Conservation (phyloP, 2,113 vertebrate species). For the Phainopepla nitens region DNA sequence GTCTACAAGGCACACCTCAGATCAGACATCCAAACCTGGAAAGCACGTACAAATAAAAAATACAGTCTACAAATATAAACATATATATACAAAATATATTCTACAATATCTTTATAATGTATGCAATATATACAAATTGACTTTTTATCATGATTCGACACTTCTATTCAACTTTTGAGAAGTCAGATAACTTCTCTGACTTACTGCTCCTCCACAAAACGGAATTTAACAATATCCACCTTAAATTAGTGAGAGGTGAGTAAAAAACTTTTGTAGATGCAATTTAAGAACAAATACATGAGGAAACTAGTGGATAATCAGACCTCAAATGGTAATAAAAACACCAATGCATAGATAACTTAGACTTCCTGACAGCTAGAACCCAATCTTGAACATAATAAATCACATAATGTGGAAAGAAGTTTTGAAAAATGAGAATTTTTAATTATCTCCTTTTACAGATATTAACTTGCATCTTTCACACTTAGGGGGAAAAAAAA, state of each 20-base stretch:
- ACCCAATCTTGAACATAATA: background rate
- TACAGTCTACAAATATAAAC: background rate
- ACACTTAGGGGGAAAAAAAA: background rate
- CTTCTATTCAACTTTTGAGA: background rate
- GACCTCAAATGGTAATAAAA: background rate
- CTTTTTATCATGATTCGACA: background rate
- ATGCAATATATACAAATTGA: too few relatives aligned
- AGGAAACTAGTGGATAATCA: background rate
- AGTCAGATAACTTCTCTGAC: background rate
- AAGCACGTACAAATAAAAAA: background rate
- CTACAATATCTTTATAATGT: background rate
- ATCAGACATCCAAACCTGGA: background rate
- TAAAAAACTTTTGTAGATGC: background rate
- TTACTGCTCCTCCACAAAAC: background rate
- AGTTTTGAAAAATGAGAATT: background rate
- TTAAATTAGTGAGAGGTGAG: background rate
- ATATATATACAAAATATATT: background rate
- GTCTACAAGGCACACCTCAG: background rate
- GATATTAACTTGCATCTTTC: background rate
- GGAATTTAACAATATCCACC: background rate
- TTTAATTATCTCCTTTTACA: background rate
- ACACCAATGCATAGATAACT: background rate
- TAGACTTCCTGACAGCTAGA: background rate
- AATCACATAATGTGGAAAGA: background rate
- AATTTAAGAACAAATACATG: background rate